Evolutionary conservation across 2,113 vertebrate species (phyloP).

Genomic region (Falco punctatus): DNA sequence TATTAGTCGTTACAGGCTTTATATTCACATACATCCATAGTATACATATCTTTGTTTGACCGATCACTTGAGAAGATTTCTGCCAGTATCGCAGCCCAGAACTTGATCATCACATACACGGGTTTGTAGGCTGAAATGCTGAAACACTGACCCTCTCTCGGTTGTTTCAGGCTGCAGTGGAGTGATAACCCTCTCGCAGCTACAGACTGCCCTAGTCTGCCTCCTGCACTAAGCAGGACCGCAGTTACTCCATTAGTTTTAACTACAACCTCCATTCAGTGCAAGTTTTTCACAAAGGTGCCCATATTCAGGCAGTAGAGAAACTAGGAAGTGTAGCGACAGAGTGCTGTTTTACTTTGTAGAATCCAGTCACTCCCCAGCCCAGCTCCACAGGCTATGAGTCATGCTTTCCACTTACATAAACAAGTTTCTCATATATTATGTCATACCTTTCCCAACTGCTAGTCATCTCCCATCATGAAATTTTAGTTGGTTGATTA

Average conservation of each 20-base stretch:
- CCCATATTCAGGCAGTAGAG: neutral
- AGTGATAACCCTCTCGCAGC: neutral
- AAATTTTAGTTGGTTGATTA: neutral
- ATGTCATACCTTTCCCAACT: neutral
- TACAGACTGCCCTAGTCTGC: neutral
- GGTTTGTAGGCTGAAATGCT: neutral
- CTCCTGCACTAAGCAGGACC: neutral
- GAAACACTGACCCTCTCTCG: neutral
- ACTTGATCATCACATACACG: fast-evolving
- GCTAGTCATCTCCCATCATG: neutral
- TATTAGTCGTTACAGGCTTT: neutral
- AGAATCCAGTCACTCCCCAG: neutral
- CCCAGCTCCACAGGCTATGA: neutral
- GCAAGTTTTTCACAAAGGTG: neutral
- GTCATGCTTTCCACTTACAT: conserved; percentile 22
- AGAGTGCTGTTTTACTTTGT: neutral
- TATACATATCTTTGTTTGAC: neutral
- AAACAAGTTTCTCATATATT: neutral
- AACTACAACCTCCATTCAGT: neutral
- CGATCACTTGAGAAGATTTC: neutral
- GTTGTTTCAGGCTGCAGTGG: neutral
- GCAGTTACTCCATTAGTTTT: neutral
- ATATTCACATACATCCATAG: neutral
- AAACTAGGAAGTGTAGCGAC: neutral
- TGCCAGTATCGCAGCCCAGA: neutral